Conservation (phyloP, 2,797 vertebrate species). For the Antrozous pallidus region DNA sequence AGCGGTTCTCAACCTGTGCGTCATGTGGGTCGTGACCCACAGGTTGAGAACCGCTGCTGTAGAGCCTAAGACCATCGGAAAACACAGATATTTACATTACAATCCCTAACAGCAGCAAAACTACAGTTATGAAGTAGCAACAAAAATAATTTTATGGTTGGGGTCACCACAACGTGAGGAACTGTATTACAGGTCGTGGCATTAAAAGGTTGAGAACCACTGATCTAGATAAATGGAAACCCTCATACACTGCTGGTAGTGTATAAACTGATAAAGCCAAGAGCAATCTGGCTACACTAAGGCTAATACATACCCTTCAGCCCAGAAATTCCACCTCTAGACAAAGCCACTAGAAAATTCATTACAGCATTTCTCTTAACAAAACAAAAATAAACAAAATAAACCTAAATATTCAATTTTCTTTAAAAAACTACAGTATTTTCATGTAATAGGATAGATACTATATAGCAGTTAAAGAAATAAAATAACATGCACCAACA, state of each 20-base stretch:
- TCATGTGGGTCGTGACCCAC: no score
- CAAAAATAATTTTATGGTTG: no score
- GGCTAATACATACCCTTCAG: neutral
- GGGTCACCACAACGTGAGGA: no score
- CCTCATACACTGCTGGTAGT: neutral
- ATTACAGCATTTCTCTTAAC: neutral
- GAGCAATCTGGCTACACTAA: neutral
- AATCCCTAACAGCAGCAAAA: no score
- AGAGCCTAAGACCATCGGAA: no score
- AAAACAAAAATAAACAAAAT: neutral
- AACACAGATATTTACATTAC: no score
- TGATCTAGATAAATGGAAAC: neutral
- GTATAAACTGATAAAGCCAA: neutral
- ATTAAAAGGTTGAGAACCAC: no score
- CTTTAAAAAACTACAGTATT: neutral
- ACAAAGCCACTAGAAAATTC: neutral
- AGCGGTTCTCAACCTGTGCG: no score
- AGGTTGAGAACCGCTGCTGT: no score
- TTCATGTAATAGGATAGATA: neutral
- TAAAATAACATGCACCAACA: neutral
- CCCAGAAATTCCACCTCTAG: neutral
- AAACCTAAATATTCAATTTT: neutral
- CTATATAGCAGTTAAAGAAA: neutral
- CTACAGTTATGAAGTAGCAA: no score
- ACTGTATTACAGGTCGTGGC: no score